A percentile compares a stretch with the other conserved stretches of the same genome.
Evolutionary conservation across 2,888 invertebrate genomes (phyloP).

Genomic region (Axea sp.): DNA sequence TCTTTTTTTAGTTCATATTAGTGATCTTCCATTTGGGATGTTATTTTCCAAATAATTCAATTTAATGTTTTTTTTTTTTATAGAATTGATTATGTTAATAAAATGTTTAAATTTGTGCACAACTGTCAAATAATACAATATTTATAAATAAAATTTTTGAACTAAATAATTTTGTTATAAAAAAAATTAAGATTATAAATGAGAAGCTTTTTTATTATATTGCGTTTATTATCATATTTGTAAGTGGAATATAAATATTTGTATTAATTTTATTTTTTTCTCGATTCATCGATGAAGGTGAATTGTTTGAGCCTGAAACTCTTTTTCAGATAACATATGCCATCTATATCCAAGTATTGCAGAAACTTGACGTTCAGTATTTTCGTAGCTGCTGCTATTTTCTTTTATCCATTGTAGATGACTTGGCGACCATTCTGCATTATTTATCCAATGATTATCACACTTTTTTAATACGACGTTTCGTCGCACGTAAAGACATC

Average conservation of each 20-base stretch:
- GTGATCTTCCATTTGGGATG: too few relatives aligned
- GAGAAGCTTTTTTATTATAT: too few relatives aligned
- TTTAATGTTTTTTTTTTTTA: too few relatives aligned
- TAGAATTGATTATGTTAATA: too few relatives aligned
- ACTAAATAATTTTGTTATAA: too few relatives aligned
- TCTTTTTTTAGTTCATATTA: too few relatives aligned
- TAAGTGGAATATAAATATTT: conserved; percentile 2
- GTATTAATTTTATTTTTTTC: neutral
- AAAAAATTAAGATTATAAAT: too few relatives aligned
- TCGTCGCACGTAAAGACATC: conserved; percentile 84
- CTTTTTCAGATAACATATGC: conserved; percentile 84
- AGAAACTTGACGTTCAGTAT: conserved; percentile 85
- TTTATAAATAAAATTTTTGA: too few relatives aligned
- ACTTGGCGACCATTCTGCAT: conserved; percentile 84
- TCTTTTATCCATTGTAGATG: conserved; percentile 84
- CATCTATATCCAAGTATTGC: conserved; percentile 85
- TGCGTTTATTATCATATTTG: too few relatives aligned
- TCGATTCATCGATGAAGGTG: conserved; percentile 73
- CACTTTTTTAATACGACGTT: conserved; percentile 86
- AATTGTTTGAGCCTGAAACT: conserved; percentile 81
- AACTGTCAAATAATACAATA: too few relatives aligned
- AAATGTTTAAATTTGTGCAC: too few relatives aligned
- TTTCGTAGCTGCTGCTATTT: conserved; percentile 83
- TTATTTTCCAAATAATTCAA: too few relatives aligned
- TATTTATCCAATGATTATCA: conserved; percentile 84